phyloP scores from a whole-genome alignment of 2,113 vertebrate genomes.

The Cololabis saira region DNA sequence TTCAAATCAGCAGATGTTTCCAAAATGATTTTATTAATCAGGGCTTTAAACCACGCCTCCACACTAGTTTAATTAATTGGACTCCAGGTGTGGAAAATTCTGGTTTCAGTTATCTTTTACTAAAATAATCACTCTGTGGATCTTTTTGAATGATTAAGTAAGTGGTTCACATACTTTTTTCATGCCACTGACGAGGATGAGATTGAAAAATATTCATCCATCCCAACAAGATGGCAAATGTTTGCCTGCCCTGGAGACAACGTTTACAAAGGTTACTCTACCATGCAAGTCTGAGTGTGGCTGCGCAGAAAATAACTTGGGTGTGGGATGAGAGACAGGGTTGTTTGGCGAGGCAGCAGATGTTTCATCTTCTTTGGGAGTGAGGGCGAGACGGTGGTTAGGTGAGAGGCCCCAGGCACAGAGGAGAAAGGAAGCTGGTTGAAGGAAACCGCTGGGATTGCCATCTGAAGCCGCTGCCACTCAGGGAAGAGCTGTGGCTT shows the following conservation, averaged over 20 bases:
- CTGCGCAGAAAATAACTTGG: constrained; percentile 59
- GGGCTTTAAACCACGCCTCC: no score
- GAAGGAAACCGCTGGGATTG: constrained; percentile 44
- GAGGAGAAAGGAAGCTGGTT: constrained; percentile 45
- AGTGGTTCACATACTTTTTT: no score
- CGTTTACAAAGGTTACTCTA: constrained; percentile 46
- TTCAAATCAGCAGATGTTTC: no score
- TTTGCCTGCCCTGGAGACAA: constrained; percentile 39
- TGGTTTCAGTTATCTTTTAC: no score
- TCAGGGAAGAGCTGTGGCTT: constrained; percentile 54
- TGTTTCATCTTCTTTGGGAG: constrained; percentile 59
- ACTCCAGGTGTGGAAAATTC: no score
- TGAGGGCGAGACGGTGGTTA: constrained; percentile 57
- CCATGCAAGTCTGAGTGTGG: constrained; percentile 37
- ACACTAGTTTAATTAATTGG: no score
- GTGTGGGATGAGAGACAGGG: constrained; percentile 56
- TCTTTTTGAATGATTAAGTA: no score
- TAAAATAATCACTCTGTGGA: no score
- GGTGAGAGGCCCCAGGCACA: constrained; percentile 59
- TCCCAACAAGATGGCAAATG: constrained; percentile 22
- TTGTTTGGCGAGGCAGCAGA: constrained; percentile 39
- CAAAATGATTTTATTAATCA: no score
- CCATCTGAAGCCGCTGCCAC: constrained; percentile 53
- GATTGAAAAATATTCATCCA: not conserved
- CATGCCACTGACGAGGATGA: no score